Conservation (phyloP, 2,113 vertebrate genomes). For the Heterotis niloticus region DNA sequence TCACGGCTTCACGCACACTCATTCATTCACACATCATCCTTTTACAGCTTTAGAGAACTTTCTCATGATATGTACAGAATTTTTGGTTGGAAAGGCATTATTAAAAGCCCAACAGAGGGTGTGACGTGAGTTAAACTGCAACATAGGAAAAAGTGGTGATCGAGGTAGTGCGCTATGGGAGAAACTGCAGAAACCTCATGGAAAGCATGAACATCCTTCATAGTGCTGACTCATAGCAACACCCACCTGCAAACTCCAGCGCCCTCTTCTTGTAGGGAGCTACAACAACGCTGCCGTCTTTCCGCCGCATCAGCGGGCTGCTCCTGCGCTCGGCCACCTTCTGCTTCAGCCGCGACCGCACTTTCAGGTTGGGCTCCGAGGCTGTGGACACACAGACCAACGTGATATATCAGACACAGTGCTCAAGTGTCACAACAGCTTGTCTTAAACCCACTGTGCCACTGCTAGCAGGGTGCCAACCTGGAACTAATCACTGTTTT, state of each 20-base stretch:
- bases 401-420: background rate
- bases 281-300: slow-evolving; percentile 65
- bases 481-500: background rate
- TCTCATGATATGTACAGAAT: no score
- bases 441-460: background rate
- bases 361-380: slow-evolving; percentile 97
- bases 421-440: background rate
- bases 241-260: slow-evolving; percentile 89
- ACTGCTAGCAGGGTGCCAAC: background rate
- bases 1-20: background rate
- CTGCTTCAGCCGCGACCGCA: slow-evolving; percentile 97
- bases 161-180: no score
- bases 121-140: no score
- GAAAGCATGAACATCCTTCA: no score
- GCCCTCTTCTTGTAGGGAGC: slow-evolving; percentile 94
- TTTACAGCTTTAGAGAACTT: background rate
- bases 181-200: no score
- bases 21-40: background rate
- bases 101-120: no score
- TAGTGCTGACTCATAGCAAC: no score
- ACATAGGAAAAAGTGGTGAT: no score
- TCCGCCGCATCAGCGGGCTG: slow-evolving; percentile 91
- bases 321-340: slow-evolving; percentile 97
- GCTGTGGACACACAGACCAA: slow-evolving; percentile 64
- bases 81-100: no score